Evolutionary conservation across 2,888 invertebrate genomes (phyloP).

Genomic region (Cephus sareptanus): DNA sequence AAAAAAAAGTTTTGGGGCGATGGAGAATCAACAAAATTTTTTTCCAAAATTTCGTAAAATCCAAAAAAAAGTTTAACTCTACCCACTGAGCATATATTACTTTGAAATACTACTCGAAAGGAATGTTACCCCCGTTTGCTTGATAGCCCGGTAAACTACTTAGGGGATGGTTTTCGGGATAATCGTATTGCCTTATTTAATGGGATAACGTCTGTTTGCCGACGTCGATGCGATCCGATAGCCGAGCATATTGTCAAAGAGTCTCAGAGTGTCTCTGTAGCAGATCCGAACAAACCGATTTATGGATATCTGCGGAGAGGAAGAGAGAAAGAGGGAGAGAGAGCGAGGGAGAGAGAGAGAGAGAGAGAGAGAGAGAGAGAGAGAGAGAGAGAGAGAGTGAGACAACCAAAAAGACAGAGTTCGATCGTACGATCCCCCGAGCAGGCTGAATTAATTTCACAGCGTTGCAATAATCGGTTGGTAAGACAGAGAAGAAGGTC

Average conservation of each 20-base stretch:
- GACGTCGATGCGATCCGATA: not conserved
- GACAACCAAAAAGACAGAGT: not conserved
- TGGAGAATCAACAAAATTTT: too few relatives aligned
- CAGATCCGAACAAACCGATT: not conserved
- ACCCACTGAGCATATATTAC: not conserved
- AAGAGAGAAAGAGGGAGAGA: not conserved
- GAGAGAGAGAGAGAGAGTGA: not conserved
- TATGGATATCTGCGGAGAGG: not conserved
- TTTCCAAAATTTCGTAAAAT: too few relatives aligned
- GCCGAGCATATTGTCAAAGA: not conserved
- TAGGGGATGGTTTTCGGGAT: not conserved
- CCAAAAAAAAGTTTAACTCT: too few relatives aligned
- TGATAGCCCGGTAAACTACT: not conserved
- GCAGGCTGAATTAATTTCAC: slow-evolving; percentile 29
- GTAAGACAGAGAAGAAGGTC: slow-evolving; percentile 41
- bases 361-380: not conserved
- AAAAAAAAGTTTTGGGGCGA: too few relatives aligned
- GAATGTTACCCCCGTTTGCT: not conserved
- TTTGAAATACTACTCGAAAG: not conserved
- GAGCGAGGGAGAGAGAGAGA: not conserved
- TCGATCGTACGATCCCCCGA: slow-evolving; percentile 17
- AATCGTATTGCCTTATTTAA: not conserved
- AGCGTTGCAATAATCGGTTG: slow-evolving; percentile 25
- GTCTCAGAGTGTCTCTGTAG: not conserved
- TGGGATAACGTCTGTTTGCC: not conserved